phyloP scores from a whole-genome alignment of 2,888 invertebrate species.

The Muschampia plurimacula region DNA sequence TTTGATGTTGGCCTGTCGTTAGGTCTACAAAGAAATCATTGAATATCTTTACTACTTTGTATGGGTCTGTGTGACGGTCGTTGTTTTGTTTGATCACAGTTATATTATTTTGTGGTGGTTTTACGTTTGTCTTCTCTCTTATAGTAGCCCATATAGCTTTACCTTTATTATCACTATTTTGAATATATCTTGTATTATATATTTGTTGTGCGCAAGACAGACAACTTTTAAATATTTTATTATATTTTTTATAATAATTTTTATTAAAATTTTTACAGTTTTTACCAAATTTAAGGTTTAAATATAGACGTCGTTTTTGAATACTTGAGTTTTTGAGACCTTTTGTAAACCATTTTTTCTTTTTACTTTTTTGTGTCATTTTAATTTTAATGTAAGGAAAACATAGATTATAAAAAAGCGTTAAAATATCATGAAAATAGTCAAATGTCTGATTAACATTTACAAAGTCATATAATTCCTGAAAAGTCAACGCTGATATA shows the following conservation, averaged over 20 bases:
- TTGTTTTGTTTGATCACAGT: neutral
- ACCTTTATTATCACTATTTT: neutral
- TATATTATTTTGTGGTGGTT: neutral
- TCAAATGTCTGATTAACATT: neutral
- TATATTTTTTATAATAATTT: conserved; percentile 4
- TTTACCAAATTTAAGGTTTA: neutral
- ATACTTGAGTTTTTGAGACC: conserved; percentile 3
- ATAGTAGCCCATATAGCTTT: conserved; percentile 10
- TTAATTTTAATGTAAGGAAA: conserved; percentile 14
- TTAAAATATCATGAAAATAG: neutral
- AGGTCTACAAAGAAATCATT: conserved; percentile 11
- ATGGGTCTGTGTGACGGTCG: neutral
- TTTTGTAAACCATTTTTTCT: neutral
- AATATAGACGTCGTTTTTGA: conserved; percentile 1
- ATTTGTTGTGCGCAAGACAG: neutral
- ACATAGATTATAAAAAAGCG: conserved; percentile 19
- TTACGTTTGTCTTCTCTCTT: neutral
- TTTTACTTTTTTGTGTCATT: neutral
- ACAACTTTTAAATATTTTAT: conserved; percentile 3
- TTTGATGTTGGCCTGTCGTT: neutral
- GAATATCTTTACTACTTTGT: conserved; percentile 12
- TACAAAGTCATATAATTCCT: neutral
- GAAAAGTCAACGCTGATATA: neutral
- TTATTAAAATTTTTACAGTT: neutral
- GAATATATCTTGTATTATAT: conserved; percentile 2